phyloP scores from a whole-genome alignment of 2,797 vertebrate species.

The Hemitrygon akajei region DNA sequence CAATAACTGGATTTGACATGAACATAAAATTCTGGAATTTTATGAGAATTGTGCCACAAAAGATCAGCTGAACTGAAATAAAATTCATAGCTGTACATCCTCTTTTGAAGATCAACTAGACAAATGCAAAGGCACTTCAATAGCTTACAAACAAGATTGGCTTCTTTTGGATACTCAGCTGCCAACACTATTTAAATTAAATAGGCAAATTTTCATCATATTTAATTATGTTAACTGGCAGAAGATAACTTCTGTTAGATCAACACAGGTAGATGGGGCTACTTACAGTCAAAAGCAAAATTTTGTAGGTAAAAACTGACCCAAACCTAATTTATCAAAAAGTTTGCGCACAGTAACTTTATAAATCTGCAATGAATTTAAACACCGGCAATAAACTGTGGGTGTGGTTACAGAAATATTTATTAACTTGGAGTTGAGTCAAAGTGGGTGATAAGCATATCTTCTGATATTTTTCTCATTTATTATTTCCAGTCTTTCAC shows the following conservation, averaged over 20 bases:
- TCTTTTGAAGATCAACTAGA: background rate
- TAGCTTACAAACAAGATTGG: background rate
- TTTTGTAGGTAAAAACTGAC: background rate
- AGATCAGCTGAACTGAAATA: too few relatives aligned
- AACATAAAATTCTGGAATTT: background rate
- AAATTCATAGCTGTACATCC: background rate
- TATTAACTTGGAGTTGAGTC: background rate
- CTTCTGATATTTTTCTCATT: background rate
- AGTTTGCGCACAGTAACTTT: background rate
- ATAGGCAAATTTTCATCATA: background rate
- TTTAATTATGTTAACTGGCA: background rate
- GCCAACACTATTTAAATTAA: background rate
- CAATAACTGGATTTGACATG: too few relatives aligned
- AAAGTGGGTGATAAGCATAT: background rate
- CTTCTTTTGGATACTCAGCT: background rate
- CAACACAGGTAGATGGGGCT: background rate
- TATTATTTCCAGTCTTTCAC: background rate
- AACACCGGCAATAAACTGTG: background rate
- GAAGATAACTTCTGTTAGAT: background rate
- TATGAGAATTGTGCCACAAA: background rate
- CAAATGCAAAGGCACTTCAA: background rate
- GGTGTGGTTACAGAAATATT: background rate
- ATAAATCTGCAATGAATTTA: background rate
- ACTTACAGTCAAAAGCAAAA: background rate
- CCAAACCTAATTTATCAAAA: background rate